Conservation (phyloP, 2,113 vertebrate species). For the Mus musculus region DNA sequence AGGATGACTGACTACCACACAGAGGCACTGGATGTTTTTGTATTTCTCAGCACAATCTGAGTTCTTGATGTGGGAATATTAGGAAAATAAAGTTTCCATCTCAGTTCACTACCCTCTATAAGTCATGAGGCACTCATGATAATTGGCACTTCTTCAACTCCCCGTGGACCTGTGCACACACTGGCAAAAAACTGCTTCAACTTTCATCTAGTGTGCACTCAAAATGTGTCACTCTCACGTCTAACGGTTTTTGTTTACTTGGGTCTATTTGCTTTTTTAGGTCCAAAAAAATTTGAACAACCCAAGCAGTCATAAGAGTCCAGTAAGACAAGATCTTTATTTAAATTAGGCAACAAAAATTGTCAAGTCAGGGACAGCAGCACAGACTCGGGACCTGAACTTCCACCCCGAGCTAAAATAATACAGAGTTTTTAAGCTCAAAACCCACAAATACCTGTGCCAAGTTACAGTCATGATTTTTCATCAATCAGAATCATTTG, state of each 20-base stretch:
- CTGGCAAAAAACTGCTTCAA: background rate
- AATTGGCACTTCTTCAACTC: background rate
- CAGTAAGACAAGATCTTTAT: background rate
- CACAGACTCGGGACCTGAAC: background rate
- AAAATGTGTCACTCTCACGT: background rate
- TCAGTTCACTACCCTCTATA: conserved; percentile 22
- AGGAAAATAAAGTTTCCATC: conserved; percentile 25
- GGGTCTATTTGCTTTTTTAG: background rate
- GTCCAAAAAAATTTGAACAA: background rate
- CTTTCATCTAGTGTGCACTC: background rate
- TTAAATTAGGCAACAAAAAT: background rate
- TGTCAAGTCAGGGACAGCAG: background rate
- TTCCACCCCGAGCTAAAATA: background rate
- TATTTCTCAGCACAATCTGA: conserved; percentile 42
- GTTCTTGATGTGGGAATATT: background rate
- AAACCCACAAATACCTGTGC: background rate
- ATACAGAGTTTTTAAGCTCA: background rate
- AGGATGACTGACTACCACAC: background rate
- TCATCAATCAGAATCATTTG: background rate
- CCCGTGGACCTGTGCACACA: background rate
- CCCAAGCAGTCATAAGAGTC: background rate
- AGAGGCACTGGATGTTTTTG: background rate
- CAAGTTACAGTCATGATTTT: background rate
- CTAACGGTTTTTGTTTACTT: conserved; percentile 10
- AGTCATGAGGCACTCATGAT: conserved; percentile 26